Percentiles rank a stretch among this genome's conserved stretches.
Evolutionary conservation across 2,113 vertebrate genomes (phyloP).

Genomic region (Dunckerocampus dactyliophorus): DNA sequence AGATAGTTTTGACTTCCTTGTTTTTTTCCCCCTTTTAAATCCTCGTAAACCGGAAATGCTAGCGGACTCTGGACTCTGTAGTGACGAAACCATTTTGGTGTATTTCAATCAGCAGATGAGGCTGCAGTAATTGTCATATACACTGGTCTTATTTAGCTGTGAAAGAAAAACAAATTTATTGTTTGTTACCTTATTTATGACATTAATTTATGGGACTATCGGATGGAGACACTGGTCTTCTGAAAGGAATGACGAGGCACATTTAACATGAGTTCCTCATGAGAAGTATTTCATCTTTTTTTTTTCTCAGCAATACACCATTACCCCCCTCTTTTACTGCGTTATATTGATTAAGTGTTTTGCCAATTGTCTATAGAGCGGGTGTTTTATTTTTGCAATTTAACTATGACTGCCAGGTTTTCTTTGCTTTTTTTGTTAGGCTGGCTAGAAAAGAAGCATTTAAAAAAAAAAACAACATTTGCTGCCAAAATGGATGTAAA

Average conservation of each 20-base stretch:
- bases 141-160: slow-evolving; percentile 72
- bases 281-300: slow-evolving; percentile 41
- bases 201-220: slow-evolving; percentile 68
- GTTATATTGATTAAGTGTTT: slow-evolving; percentile 55
- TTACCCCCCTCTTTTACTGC: slow-evolving; percentile 28
- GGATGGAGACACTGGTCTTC: slow-evolving; percentile 52
- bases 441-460: slow-evolving; percentile 47
- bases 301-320: slow-evolving; percentile 48
- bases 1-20: slow-evolving; percentile 22
- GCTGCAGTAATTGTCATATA: slow-evolving; percentile 48
- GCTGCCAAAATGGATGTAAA: slow-evolving; percentile 62
- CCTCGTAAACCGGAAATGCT: slow-evolving; percentile 45
- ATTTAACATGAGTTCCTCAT: slow-evolving; percentile 45
- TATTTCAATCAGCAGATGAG: slow-evolving; percentile 37
- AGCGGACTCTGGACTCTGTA: slow-evolving; percentile 36
- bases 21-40: slow-evolving; percentile 31
- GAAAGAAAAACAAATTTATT: slow-evolving; percentile 64
- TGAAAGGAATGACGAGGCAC: slow-evolving; percentile 50
- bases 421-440: slow-evolving; percentile 47
- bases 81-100: slow-evolving; percentile 44
- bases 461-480: slow-evolving; percentile 35
- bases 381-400: slow-evolving; percentile 39
- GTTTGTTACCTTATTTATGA: slow-evolving; percentile 69
- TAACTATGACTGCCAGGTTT: slow-evolving; percentile 65
- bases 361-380: slow-evolving; percentile 50